A percentile compares a stretch with the other conserved stretches of the same genome.
These are phyloP conservation scores for Rhagonycha fulva DNA, from an alignment of 2,888 invertebrate species.

Conservation along the genomic window DNA sequence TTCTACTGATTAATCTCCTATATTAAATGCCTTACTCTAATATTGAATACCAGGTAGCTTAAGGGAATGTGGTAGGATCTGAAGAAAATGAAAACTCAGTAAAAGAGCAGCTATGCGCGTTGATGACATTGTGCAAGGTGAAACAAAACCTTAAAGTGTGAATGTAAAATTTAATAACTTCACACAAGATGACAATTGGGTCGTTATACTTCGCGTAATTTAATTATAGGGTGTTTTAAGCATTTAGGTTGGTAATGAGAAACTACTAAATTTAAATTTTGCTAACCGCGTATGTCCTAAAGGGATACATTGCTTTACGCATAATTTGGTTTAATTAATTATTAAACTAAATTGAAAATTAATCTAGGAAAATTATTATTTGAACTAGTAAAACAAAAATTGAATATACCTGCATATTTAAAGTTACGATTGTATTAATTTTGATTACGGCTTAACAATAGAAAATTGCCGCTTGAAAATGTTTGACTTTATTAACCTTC, in stretches of 20 bases:
- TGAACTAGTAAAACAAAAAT: not conserved
- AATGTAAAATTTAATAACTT: too few relatives aligned
- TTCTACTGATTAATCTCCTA: too few relatives aligned
- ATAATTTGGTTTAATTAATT: not conserved
- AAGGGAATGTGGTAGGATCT: too few relatives aligned
- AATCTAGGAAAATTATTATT: not conserved
- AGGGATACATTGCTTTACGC: not conserved
- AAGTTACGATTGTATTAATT: not conserved
- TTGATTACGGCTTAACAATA: not conserved
- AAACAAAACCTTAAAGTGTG: too few relatives aligned
- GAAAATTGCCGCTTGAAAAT: not conserved
- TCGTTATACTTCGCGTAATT: not conserved
- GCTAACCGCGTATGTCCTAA: not conserved
- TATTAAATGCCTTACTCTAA: too few relatives aligned
- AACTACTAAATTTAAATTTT: not conserved
- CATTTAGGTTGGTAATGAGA: not conserved
- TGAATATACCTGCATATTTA: not conserved
- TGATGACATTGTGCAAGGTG: too few relatives aligned
- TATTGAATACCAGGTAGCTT: too few relatives aligned
- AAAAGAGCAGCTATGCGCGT: too few relatives aligned
- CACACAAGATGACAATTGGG: not conserved
- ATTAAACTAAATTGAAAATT: not conserved
- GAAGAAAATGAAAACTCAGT: too few relatives aligned
- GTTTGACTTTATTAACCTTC: not conserved
- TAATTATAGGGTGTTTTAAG: not conserved